Evolutionary conservation across 2,797 vertebrate genomes (phyloP), one percentile per base, ranked within the genome.

Genomic region (Enteromius trimaculatus): DNA sequence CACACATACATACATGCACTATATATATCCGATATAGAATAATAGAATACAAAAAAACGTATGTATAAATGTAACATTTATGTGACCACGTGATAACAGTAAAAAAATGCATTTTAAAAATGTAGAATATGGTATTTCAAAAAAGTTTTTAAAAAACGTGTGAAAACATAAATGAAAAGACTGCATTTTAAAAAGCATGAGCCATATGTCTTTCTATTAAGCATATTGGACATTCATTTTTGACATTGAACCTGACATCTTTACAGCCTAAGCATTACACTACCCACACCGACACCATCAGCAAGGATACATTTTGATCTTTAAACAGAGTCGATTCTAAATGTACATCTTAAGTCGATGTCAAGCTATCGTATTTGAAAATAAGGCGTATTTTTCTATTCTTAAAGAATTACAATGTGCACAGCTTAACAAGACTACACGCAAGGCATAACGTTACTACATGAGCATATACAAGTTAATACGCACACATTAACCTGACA

Each of bases 191-290:
- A 34, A 74, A 13, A 21, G 4, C 19, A n/a, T 34, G 10, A 55
- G 10, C 19, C 11, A n/a, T 53, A 31, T 53, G 71, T 34, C 31
- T 69, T 37, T 2, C 13, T 16, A 55, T 37, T 23, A 75, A 37
- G 13, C 4, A 53, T 53, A 6, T 7, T 51, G 17, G 49, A 55
- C 42, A 14, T 7, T 21, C 14, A 26, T 49, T 47, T 47, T 81
- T 34, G 39, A 77, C 58, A 77, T 44, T 78, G 76, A 78, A 42
- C 39, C 37, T 64, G 76, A 29, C 55, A 26, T 58, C 5, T 17
- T 37, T 8, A 37, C 72, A 76, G 3, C 7, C 37, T 26, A 23
- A 42, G 55, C 37, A 26, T 44, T 19, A 60, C 26, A 4, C 64
- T 13, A 47, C 14, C 55, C 31, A 62, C 23, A 19, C 9, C 8